These are phyloP conservation scores for Colossoma macropomum DNA, from an alignment of 2,113 vertebrate species.

Conservation along the genomic window DNA sequence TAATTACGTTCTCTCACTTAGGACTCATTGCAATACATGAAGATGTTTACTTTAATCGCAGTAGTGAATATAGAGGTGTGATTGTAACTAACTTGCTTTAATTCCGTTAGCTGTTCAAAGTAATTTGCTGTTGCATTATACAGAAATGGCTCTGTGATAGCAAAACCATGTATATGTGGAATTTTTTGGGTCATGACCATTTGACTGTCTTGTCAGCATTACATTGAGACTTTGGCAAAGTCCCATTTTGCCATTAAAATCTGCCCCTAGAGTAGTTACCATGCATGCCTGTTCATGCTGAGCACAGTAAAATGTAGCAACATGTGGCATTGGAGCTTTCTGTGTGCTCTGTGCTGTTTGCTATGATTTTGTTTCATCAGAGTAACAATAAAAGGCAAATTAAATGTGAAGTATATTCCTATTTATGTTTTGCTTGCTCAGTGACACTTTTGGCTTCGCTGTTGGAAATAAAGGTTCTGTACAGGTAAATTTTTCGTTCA, in stretches of 20 bases:
- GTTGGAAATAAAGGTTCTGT: too few relatives aligned
- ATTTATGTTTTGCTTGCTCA: too few relatives aligned
- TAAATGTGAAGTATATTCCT: too few relatives aligned
- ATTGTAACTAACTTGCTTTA: neutral
- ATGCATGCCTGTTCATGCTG: too few relatives aligned
- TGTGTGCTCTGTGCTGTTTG: too few relatives aligned
- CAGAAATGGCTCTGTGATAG: neutral
- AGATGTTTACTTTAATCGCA: neutral
- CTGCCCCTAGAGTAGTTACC: conserved; percentile 42
- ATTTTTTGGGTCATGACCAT: neutral
- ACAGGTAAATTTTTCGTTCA: too few relatives aligned
- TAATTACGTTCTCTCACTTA: neutral
- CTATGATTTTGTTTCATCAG: too few relatives aligned
- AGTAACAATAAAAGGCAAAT: too few relatives aligned
- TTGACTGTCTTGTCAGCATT: neutral
- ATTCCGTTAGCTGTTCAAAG: neutral
- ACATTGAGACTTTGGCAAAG: neutral
- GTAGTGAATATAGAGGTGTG: neutral
- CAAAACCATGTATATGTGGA: too few relatives aligned
- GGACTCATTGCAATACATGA: neutral
- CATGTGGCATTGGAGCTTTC: too few relatives aligned
- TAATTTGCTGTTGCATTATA: conserved; percentile 2
- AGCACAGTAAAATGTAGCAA: too few relatives aligned
- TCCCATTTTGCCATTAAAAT: conserved; percentile 15
- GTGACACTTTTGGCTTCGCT: too few relatives aligned